Percentiles rank a stretch among this genome's conserved stretches.
These are phyloP conservation scores for Odocoileus hemionus DNA, from an alignment of 2,113 vertebrate genomes.

Conservation along the genomic window DNA sequence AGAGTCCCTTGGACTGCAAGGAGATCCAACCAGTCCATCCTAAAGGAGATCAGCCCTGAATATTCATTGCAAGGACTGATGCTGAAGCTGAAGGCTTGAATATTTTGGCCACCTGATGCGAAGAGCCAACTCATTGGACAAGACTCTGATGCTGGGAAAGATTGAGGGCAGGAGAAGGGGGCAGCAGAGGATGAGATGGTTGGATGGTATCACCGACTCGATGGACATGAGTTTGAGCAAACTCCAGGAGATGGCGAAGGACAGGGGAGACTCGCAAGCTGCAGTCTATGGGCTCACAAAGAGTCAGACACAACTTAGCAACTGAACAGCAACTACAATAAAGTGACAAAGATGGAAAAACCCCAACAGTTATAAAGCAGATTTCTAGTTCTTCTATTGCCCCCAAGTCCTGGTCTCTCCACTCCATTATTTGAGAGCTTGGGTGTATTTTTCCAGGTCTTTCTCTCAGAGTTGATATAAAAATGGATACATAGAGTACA, in stretches of 20 bases:
- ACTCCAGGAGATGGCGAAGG: background rate
- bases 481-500: fast-evolving
- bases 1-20: background rate
- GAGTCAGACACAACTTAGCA: background rate
- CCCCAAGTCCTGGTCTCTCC: background rate
- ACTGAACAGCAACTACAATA: background rate
- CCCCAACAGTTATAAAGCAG: background rate
- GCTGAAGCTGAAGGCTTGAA: background rate
- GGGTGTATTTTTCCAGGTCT: background rate
- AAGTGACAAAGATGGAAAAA: background rate
- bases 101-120: background rate
- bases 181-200: background rate
- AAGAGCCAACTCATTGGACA: background rate
- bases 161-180: background rate
- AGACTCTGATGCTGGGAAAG: background rate
- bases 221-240: background rate
- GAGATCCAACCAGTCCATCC: background rate
- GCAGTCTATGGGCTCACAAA: background rate
- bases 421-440: fast-evolving
- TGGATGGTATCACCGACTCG: background rate
- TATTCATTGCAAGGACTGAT: background rate
- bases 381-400: fast-evolving
- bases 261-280: background rate
- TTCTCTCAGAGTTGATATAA: fast-evolving
- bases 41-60: background rate